Base-by-base conservation (phyloP, 2,113 vertebrate genomes). In the Sphaerodactylus townsendi region DNA sequence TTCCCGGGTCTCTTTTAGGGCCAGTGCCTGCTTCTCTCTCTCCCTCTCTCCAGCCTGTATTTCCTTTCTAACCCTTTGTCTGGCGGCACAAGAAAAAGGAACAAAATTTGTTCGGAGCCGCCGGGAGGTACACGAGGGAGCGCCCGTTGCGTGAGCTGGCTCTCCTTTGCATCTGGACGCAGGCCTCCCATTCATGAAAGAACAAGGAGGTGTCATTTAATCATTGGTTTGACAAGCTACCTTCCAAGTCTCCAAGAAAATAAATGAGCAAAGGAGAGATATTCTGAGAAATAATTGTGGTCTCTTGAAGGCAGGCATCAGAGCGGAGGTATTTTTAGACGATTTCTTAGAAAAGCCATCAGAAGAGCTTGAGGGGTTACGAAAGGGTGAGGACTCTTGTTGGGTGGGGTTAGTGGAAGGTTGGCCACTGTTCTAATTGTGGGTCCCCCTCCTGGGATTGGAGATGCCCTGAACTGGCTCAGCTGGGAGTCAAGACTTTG, bases 301-400 rank as follows among this genome's bases (percentile, higher is more conserved):
- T 65, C 79, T 74, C 78, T 82, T 71, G 86, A 86, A 80, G 74
- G 87, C 87, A 90, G 83, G 88, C 62, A 81, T 73, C 89, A 83
- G 74, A 85, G 89, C 69, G 59, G 88, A 86, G 88, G 85, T 91
- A 77, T 87, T 90, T 84, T 91, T 87, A 88, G 88, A 82, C 73
- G 70, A 85, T 88, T 82, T 86, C 87, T 84, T 82, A 85, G 89
- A 86, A 72, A 80, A 65, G 87, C 65, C 46, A 80, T 33, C 46
- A 85, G 76, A 13, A 0, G 56, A 70, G 39, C 2, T 3, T 53
- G 28, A 48, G 28, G 33, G 46, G 56, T 59, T 81, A 78, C 9
- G 30, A n/a, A 69, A 87, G 79, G 79, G 79, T 35, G 3, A 1
- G 21, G 35, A 86, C 13, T 59, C 66, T 44, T 37, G 37, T 83